Percentiles rank a stretch among this genome's conserved stretches.
Evolutionary conservation across 2,797 vertebrate genomes (phyloP).

Genomic region (Percopsis omiscomaycus): DNA sequence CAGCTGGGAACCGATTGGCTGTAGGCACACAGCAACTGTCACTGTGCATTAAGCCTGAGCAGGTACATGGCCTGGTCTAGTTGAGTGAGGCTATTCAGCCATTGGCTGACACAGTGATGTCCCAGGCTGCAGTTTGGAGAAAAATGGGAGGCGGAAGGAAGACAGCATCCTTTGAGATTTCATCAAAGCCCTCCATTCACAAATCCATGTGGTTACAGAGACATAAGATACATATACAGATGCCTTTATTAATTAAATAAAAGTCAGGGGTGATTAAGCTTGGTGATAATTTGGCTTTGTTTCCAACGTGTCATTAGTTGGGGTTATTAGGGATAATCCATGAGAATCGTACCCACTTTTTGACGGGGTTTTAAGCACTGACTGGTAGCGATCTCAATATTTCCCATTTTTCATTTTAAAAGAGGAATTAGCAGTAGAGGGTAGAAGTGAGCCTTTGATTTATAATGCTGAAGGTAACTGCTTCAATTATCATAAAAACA

Average conservation of each 20-base stretch:
- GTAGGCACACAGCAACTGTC: conserved; percentile 35
- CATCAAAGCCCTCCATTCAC: conserved; percentile 36
- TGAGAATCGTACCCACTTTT: conserved; percentile 37
- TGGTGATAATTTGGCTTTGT: conserved; percentile 19
- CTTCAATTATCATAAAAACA: conserved; percentile 39
- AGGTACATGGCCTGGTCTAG: conserved; percentile 21
- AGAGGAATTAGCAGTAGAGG: conserved; percentile 24
- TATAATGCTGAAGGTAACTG: conserved; percentile 38
- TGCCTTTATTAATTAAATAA: background rate
- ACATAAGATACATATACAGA: conserved; percentile 11
- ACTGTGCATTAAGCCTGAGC: conserved; percentile 30
- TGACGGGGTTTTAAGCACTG: conserved; percentile 19
- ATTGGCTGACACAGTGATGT: conserved; percentile 41
- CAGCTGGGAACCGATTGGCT: conserved; percentile 8
- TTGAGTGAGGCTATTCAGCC: conserved; percentile 23
- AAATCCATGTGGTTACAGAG: conserved; percentile 1
- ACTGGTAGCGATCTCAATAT: conserved; percentile 21
- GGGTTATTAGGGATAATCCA: conserved; percentile 37
- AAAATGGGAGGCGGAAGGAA: background rate
- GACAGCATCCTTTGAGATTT: conserved; percentile 20
- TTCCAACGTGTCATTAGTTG: conserved; percentile 35
- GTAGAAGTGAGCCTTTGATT: conserved; percentile 33
- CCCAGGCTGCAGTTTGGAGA: conserved; percentile 4
- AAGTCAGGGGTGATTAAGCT: conserved; percentile 32
- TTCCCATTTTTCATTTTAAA: conserved; percentile 39